Percentiles rank a stretch among this genome's conserved stretches.
These are phyloP conservation scores for Oryzias javanicus DNA, from an alignment of 2,113 vertebrate genomes.

Conservation along the genomic window DNA sequence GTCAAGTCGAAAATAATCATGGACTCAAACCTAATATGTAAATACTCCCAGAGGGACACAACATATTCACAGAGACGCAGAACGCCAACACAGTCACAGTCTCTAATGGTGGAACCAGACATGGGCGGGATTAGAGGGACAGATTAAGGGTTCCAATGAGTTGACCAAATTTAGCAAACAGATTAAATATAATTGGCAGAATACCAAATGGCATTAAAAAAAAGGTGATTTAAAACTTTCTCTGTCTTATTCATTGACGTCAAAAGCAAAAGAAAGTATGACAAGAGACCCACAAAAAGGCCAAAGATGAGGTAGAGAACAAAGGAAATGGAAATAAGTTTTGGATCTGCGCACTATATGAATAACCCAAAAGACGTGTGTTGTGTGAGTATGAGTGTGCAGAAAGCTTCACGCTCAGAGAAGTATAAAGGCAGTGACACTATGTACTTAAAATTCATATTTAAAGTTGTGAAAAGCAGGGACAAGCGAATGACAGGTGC, in stretches of 20 bases:
- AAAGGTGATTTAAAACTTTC: constrained; percentile 35
- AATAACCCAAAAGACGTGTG: constrained; percentile 64
- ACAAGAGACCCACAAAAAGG: constrained; percentile 13
- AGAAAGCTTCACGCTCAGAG: constrained; percentile 7
- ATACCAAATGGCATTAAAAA: constrained; percentile 12
- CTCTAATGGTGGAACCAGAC: constrained; percentile 6
- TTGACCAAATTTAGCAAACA: constrained; percentile 10
- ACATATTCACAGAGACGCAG: constrained; percentile 15
- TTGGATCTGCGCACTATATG: constrained; percentile 60
- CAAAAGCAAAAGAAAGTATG: constrained; percentile 22
- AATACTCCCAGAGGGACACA: constrained; percentile 62
- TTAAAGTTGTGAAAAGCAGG: constrained; percentile 52
- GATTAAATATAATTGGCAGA: background rate
- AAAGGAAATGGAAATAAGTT: constrained; percentile 69
- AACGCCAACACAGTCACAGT: constrained; percentile 22
- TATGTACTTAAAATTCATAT: constrained; percentile 64
- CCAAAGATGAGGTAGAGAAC: constrained; percentile 38
- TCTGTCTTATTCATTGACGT: constrained; percentile 25
- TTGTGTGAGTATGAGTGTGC: constrained; percentile 24
- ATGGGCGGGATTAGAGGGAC: background rate
- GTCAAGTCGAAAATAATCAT: constrained; percentile 69
- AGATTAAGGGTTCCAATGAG: constrained; percentile 5
- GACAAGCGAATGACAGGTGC: constrained; percentile 55
- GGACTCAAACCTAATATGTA: constrained; percentile 66
- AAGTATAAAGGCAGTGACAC: constrained; percentile 46